A percentile compares a stretch with the other conserved stretches of the same genome.
phyloP scores from a whole-genome alignment of 2,888 invertebrate species.

The Timandra comae region DNA sequence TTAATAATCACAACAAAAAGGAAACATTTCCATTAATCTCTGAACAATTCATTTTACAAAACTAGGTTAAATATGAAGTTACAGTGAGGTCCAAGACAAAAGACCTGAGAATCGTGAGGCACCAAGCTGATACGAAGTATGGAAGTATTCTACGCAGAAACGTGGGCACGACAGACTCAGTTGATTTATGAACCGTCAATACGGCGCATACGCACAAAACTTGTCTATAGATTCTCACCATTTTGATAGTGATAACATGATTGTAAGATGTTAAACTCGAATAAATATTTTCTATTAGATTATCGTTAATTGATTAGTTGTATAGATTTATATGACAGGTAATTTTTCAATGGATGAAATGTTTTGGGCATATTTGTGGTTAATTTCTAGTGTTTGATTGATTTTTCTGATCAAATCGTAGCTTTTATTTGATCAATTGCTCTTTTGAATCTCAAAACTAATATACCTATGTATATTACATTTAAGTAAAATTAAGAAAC shows the following conservation, averaged over 20 bases:
- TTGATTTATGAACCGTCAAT: conserved; percentile 57
- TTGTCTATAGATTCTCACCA: conserved; percentile 13
- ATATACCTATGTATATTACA: too few species aligned
- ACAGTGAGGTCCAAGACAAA: conserved; percentile 52
- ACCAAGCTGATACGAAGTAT: conserved; percentile 72
- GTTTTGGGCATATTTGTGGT: too few species aligned
- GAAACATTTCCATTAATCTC: conserved; percentile 11
- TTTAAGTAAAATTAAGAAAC: too few species aligned
- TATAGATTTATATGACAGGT: conserved; percentile 52
- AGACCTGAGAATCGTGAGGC: conserved; percentile 63
- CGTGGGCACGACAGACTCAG: conserved; percentile 50
- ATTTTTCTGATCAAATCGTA: too few species aligned
- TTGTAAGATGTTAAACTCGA: conserved; percentile 27
- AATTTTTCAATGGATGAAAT: neutral
- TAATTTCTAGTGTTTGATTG: conserved; percentile 43
- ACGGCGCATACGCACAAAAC: conserved; percentile 16
- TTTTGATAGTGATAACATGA: conserved; percentile 13
- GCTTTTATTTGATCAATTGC: too few species aligned
- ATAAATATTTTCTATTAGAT: conserved; percentile 24
- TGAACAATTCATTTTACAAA: conserved; percentile 26
- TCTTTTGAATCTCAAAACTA: too few species aligned
- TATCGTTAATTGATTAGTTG: conserved; percentile 50
- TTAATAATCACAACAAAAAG: conserved; percentile 3
- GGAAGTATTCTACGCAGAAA: conserved; percentile 66
- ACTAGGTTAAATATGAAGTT: conserved; percentile 54